These are phyloP conservation scores for Urosaurus nigricauda DNA, from an alignment of 2,797 vertebrate species.

Conservation along the genomic window DNA sequence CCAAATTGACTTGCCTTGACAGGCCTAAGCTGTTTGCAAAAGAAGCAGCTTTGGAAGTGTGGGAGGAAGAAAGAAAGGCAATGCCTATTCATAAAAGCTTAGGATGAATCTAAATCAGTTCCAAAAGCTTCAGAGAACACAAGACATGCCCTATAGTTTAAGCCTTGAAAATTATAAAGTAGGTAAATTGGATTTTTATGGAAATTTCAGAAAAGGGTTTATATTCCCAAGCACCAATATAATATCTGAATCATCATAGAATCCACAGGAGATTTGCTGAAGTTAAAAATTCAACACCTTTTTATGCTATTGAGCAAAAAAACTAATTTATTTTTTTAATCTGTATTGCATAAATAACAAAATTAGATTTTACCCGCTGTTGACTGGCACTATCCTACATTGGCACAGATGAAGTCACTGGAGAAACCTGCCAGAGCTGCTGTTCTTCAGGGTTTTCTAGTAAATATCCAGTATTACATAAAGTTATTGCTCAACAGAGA, in stretches of 20 bases:
- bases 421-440: slow-evolving; percentile 35
- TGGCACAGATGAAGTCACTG: slow-evolving; percentile 59
- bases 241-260: slow-evolving; percentile 57
- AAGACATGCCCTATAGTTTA: slow-evolving; percentile 48
- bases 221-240: slow-evolving; percentile 58
- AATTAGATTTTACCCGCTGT: slow-evolving; percentile 66
- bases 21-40: slow-evolving; percentile 44
- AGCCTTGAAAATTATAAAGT: slow-evolving; percentile 68
- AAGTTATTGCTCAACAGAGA: slow-evolving; percentile 32
- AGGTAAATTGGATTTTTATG: slow-evolving; percentile 74
- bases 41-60: slow-evolving; percentile 41
- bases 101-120: slow-evolving; percentile 60
- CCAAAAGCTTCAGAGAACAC: slow-evolving; percentile 59
- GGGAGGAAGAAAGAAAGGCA: slow-evolving; percentile 37
- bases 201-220: slow-evolving; percentile 66
- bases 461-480: slow-evolving; percentile 30
- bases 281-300: slow-evolving; percentile 63
- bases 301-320: slow-evolving; percentile 69
- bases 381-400: slow-evolving; percentile 56
- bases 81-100: slow-evolving; percentile 52
- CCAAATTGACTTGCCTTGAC: slow-evolving; percentile 32
- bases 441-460: slow-evolving; percentile 49
- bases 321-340: slow-evolving; percentile 51
- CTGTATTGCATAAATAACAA: slow-evolving; percentile 64
- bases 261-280: slow-evolving; percentile 47